phyloP scores from a whole-genome alignment of 2,797 vertebrate species.

The Chloroceryle amazona region DNA sequence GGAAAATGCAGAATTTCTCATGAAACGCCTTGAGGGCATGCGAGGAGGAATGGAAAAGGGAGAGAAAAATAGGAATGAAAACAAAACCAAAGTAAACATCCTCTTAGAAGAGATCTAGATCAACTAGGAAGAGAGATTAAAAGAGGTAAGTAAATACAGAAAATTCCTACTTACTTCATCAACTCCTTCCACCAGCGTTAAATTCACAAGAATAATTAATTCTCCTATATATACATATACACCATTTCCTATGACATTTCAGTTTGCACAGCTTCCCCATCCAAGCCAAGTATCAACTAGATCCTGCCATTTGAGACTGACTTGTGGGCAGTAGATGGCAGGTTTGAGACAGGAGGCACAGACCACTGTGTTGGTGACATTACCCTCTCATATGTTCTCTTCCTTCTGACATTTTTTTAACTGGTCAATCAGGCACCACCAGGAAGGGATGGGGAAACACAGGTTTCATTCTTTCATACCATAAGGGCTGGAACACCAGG shows the following conservation, averaged over 20 bases:
- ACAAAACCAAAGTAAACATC: constrained; percentile 38
- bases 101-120: constrained; percentile 13
- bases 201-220: background rate
- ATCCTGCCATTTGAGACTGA: background rate
- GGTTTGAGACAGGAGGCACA: background rate
- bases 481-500: background rate
- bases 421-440: background rate
- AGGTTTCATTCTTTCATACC: background rate
- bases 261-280: background rate
- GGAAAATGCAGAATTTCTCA: constrained; percentile 61
- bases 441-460: background rate
- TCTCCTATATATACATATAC: background rate
- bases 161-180: background rate
- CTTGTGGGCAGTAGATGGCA: background rate
- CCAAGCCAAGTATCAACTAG: background rate
- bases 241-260: background rate
- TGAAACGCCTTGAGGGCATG: constrained; percentile 61
- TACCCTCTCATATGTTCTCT: background rate
- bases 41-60: constrained; percentile 19
- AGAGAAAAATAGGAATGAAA: constrained; percentile 56
- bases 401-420: background rate
- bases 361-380: background rate
- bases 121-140: constrained; percentile 13
- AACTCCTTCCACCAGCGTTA: background rate
- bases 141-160: constrained; percentile 26